Conservation (phyloP, 2,888 invertebrate species). For the Nebria salina region DNA sequence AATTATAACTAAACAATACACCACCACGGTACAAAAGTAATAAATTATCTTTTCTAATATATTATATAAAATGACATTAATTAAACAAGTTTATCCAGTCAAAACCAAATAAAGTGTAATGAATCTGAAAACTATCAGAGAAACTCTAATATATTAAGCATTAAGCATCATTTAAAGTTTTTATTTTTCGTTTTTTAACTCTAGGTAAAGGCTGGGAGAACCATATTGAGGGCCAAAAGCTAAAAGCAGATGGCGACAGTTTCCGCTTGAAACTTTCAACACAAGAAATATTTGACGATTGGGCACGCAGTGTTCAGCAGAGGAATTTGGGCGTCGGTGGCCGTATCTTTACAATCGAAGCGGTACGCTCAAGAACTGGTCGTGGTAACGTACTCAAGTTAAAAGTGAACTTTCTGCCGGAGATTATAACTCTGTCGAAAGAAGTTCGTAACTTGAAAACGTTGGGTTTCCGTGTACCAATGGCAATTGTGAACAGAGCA, state of each 20-base stretch:
- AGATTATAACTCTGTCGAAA: slow-evolving; percentile 97
- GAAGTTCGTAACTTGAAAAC: slow-evolving; percentile 97
- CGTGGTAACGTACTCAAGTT: slow-evolving; percentile 87
- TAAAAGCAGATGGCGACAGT: slow-evolving; percentile 97
- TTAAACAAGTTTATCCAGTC: too few species aligned
- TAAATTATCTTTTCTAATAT: too few species aligned
- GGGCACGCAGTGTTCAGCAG: slow-evolving; percentile 94
- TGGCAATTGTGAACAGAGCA: slow-evolving; percentile 98
- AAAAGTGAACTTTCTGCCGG: slow-evolving; percentile 95
- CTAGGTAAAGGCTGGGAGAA: slow-evolving; percentile 97
- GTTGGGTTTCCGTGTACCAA: slow-evolving; percentile 94
- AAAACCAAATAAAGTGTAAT: too few species aligned
- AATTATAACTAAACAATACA: slow-evolving; percentile 50
- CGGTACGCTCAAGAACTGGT: slow-evolving; percentile 78
- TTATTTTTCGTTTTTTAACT: background rate
- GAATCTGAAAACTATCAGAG: too few species aligned
- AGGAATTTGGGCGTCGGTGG: slow-evolving; percentile 94
- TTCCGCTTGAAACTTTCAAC: slow-evolving; percentile 96
- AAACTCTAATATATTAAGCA: too few species aligned
- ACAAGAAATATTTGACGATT: slow-evolving; percentile 97
- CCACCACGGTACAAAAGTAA: too few species aligned
- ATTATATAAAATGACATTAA: too few species aligned
- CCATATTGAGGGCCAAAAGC: slow-evolving; percentile 97
- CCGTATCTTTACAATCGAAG: slow-evolving; percentile 93
- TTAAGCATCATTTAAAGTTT: too few species aligned